Evolutionary conservation across 2,888 invertebrate species (phyloP).

Genomic region (Parnassius smintheus): DNA sequence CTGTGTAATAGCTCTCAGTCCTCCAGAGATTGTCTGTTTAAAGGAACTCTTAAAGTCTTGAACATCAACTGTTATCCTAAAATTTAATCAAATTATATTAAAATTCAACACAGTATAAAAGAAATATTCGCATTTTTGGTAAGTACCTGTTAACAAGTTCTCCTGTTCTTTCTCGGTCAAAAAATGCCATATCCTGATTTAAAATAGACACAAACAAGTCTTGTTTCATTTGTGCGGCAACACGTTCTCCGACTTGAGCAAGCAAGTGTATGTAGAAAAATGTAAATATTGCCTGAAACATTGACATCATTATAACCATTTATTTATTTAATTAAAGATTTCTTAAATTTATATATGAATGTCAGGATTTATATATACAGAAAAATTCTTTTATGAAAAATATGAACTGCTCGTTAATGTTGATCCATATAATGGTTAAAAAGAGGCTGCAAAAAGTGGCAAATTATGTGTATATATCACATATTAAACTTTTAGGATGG

Average conservation of each 20-base stretch:
- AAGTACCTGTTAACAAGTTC: constrained; percentile 92
- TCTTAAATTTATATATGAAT: too few relatives aligned
- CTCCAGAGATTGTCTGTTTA: constrained; percentile 95
- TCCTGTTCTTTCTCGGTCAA: constrained; percentile 94
- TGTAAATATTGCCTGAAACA: constrained; percentile 89
- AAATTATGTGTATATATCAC: too few relatives aligned
- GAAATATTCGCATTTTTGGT: too few relatives aligned
- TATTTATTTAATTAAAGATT: too few relatives aligned
- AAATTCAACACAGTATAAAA: neutral
- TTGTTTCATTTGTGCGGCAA: constrained; percentile 90
- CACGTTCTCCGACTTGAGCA: constrained; percentile 92
- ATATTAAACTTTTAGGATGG: too few relatives aligned
- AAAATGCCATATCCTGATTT: constrained; percentile 93
- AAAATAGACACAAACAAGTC: constrained; percentile 92
- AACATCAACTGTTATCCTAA: constrained; percentile 92
- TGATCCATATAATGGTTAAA: too few relatives aligned
- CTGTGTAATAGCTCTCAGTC: constrained; percentile 92
- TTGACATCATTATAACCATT: neutral
- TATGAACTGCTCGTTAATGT: too few relatives aligned
- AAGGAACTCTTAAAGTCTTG: constrained; percentile 99
- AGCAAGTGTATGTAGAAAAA: constrained; percentile 94
- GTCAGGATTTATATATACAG: too few relatives aligned
- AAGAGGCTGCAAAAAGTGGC: too few relatives aligned
- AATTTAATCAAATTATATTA: neutral
- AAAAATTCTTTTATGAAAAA: too few relatives aligned